Evolutionary conservation across 1,140 invertebrate species (phyloP), one percentile per base, ranked within the genome.

Genomic region (Phocides pigmalion): DNA sequence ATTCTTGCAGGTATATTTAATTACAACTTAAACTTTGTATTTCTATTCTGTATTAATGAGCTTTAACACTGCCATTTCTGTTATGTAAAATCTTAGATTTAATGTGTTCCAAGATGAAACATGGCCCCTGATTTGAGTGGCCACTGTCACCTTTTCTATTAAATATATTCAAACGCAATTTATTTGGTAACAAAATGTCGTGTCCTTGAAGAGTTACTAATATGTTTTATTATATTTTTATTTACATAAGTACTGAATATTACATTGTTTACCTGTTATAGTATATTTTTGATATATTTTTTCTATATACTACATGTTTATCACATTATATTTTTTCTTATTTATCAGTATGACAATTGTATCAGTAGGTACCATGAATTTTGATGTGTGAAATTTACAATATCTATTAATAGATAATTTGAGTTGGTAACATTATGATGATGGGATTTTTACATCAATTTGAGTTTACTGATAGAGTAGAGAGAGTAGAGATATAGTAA

Each of bases 1-100:
- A 28, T 37, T 28, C 25, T n/a, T n/a, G 9, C 25, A 28, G 5
- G 25, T 35, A n/a, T 17, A 19, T 39, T 53, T 53, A 35, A 16
- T 37, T 39, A 16, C 1, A 14, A 17, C 28, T 32, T 50, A n/a
- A 28, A 28, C 50, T 20, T 11, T 39, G 3, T 28, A 12, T 35
- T 53, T 19, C 50, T 20, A 53, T n/a, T 6, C 8, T 53, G 22
- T 35, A 32, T 37, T 39, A 37, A 28, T 39, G 32, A 53, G 50
- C 50, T 53, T 53, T 53, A 53, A 53, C 39, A 53, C 22, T 53
- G 50, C 50, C 50, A 53, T 53, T 53, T 53, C 28, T n/a, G 15
- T 15, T 35, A 35, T n/a, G 17, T 28, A 19, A 39, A 20, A 12
- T 32, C 22, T 53, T 53, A 53, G 17, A 20, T 19, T 25, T 53